Evolutionary conservation across 2,113 vertebrate genomes (phyloP), one percentile per base, ranked within the genome.

Genomic region (Seriola rivoliana): DNA sequence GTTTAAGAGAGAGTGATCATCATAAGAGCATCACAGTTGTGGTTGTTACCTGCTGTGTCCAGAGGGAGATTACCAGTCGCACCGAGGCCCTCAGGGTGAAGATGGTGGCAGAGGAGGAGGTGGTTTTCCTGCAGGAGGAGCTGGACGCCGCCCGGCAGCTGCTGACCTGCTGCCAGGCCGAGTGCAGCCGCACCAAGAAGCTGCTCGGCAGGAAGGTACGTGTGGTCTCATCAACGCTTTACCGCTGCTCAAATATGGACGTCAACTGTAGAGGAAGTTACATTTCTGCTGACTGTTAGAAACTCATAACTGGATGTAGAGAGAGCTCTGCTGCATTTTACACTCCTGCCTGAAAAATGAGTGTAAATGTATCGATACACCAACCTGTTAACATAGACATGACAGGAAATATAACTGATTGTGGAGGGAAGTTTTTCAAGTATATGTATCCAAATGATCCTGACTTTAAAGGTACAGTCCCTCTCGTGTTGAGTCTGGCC

Each of bases 1-100:
- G 29, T 29, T 52, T 21, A 1, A 57, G 16, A 29, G 1, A 50
- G 17, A 50, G 50, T 52, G 50, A 25, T 44, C 25, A 48, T 29
- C 19, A 3, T 16, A 48, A 19, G 11, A 65, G 29, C 1, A 23
- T 74, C 12, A 14, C 55, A 1, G 17, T 48, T 59, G 4, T 52
- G 11, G 8, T 40, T 40, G 9, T 57, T 23, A 9, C 14, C 19
- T 44, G 0, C 16, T 16, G 23, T 71, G 50, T 62, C 46, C 90
- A 96, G 95, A 95, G 94, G 85, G 95, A 89, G 75, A 29, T 94
- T 54, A 88, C 81, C 72, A 91, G 80, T 73, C 93, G 92, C 89
- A 90, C 88, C 8, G 84, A 94, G 8, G 82, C 82, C 59, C 65
- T 95, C 36, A 67, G 80, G 38, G 50, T 83, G 84, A 93, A 93